Evolutionary conservation across 2,888 invertebrate species (phyloP).

Genomic region (Uloborus plumipes): DNA sequence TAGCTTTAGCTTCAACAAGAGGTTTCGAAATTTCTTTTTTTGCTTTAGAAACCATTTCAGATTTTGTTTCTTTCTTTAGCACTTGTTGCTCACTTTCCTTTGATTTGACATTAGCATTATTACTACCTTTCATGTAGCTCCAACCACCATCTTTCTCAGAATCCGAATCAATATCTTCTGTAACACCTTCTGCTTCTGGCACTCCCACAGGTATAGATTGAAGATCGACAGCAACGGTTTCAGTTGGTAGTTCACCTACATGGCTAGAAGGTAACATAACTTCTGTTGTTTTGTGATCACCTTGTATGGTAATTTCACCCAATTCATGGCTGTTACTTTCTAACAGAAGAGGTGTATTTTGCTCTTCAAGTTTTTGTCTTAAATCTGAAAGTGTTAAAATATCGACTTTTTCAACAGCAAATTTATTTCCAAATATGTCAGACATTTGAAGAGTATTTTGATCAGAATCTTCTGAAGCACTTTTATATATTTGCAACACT

Average conservation of each 20-base stretch:
- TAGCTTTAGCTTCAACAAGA: conserved; percentile 27
- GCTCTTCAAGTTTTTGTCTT: no score
- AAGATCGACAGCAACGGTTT: conserved; percentile 51
- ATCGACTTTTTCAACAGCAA: no score
- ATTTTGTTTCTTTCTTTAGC: conserved; percentile 10
- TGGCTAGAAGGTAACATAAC: conserved; percentile 29
- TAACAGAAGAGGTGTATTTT: no score
- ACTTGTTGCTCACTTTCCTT: background rate
- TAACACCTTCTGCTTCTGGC: conserved; percentile 65
- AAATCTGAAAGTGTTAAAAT: no score
- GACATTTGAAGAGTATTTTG: no score
- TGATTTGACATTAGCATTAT: conserved; percentile 7
- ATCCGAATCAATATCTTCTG: conserved; percentile 64
- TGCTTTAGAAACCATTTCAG: conserved; percentile 9
- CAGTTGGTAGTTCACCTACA: conserved; percentile 30
- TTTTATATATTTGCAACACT: no score
- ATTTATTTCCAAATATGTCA: no score
- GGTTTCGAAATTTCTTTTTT: conserved; percentile 48
- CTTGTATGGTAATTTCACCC: no score
- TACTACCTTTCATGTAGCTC: conserved; percentile 62
- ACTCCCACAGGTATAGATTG: conserved; percentile 59
- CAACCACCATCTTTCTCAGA: conserved; percentile 65
- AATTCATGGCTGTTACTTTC: no score
- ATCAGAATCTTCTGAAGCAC: no score
- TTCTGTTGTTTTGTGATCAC: conserved; percentile 7